These are phyloP conservation scores for Lasioglossum malachurum DNA, from an alignment of 2,888 invertebrate genomes.

Conservation along the genomic window DNA sequence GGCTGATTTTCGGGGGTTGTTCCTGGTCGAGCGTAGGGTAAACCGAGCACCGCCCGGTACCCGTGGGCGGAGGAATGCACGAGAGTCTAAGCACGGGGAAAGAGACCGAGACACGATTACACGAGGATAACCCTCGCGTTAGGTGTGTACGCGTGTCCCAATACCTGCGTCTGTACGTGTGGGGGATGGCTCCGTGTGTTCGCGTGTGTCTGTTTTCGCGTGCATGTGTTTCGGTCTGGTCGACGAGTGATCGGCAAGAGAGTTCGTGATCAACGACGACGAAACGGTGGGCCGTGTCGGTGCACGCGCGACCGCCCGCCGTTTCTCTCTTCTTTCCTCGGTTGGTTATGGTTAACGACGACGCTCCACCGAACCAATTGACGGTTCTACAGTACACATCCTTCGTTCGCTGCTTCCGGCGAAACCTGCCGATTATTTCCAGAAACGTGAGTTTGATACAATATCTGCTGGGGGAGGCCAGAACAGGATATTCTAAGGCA, in stretches of 20 bases:
- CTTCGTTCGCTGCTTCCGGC: slow-evolving; percentile 30
- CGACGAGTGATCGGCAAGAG: slow-evolving; percentile 53
- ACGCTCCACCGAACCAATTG: slow-evolving; percentile 54
- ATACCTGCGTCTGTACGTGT: neutral
- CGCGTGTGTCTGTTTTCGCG: neutral
- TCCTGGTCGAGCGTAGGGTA: slow-evolving; percentile 60
- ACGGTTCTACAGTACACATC: slow-evolving; percentile 31
- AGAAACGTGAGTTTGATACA: neutral
- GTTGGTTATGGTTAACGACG: slow-evolving; percentile 39
- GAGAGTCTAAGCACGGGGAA: slow-evolving; percentile 24
- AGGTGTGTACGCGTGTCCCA: neutral
- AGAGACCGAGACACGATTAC: slow-evolving; percentile 30
- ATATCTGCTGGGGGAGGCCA: neutral
- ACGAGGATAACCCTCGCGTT: slow-evolving; percentile 32
- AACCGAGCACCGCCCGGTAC: slow-evolving; percentile 29
- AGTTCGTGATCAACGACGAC: slow-evolving; percentile 60
- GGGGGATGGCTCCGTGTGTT: neutral
- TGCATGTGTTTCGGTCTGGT: slow-evolving; percentile 49
- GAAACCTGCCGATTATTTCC: slow-evolving; percentile 25
- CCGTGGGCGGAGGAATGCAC: slow-evolving; percentile 46
- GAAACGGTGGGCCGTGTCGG: slow-evolving; percentile 60
- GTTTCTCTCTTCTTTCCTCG: slow-evolving; percentile 46
- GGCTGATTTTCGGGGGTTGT: slow-evolving; percentile 69
- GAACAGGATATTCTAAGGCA: neutral
- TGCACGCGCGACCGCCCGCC: slow-evolving; percentile 72